Conservation (phyloP, 2,113 vertebrate species). For the Phocoena sinus region DNA sequence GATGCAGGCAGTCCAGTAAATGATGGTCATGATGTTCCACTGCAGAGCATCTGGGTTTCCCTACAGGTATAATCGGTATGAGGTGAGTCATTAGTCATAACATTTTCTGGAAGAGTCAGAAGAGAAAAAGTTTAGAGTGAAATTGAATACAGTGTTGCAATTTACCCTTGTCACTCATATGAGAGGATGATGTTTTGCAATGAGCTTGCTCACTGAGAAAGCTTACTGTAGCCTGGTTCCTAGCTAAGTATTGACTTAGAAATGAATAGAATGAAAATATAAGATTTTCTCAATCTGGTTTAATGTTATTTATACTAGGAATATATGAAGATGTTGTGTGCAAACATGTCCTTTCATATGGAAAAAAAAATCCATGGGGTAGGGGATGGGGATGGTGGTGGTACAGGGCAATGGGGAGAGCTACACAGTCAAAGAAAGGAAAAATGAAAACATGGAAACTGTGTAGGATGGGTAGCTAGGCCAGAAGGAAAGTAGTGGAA, state of each 20-base stretch:
- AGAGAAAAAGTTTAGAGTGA: conserved; percentile 54
- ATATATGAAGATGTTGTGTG: not conserved
- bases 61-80: conserved; percentile 60
- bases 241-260: not conserved
- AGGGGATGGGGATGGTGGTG: not conserved
- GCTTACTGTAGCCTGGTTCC: not conserved
- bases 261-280: conserved; percentile 1
- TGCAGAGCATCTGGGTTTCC: conserved; percentile 65
- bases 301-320: not conserved
- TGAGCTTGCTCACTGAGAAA: conserved; percentile 17
- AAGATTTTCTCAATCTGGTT: not conserved
- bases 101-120: conserved; percentile 66
- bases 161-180: conserved; percentile 21
- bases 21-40: conserved; percentile 46
- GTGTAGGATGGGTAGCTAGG: not conserved
- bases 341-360: not conserved
- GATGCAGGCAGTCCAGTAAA: conserved; percentile 58
- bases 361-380: not conserved
- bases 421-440: not conserved
- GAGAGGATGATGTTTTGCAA: not conserved
- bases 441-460: not conserved
- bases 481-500: not conserved
- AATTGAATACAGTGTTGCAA: conserved; percentile 50
- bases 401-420: not conserved
- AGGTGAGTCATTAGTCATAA: conserved; percentile 67